Evolutionary conservation across 2,888 invertebrate species (phyloP).

Genomic region (Amphipoea lucens): DNA sequence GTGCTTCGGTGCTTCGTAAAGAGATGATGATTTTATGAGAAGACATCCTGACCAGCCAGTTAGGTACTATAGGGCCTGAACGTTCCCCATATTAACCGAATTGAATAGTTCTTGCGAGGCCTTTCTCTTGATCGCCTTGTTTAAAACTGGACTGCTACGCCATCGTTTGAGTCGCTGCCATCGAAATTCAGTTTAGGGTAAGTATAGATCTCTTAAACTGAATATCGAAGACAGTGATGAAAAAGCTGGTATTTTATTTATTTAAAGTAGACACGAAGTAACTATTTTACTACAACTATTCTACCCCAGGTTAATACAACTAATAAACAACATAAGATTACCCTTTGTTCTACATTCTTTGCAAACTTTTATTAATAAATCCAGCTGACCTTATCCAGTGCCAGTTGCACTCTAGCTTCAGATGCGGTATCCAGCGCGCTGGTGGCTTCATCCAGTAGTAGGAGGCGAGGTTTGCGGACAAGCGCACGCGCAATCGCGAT

Average conservation of each 20-base stretch:
- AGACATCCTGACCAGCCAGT: background rate
- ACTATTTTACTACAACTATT: background rate
- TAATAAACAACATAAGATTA: background rate
- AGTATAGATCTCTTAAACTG: background rate
- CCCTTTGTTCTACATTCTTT: background rate
- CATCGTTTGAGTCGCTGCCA: background rate
- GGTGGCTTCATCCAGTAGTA: conserved; percentile 92
- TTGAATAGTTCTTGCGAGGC: background rate
- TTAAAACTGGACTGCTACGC: background rate
- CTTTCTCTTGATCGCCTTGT: background rate
- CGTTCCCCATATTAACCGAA: background rate
- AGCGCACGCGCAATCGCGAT: conserved; percentile 93
- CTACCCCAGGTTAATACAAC: background rate
- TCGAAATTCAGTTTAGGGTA: background rate
- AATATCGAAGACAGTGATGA: background rate
- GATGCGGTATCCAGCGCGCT: conserved; percentile 91
- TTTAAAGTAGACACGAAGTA: background rate
- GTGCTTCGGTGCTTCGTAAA: background rate
- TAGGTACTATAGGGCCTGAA: background rate
- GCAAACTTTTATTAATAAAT: background rate
- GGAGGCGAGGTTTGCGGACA: conserved; percentile 90
- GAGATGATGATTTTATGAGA: background rate
- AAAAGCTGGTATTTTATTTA: background rate
- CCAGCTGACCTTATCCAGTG: conserved; percentile 69
- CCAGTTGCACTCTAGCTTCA: conserved; percentile 85